Evolutionary conservation across 1,140 invertebrate species (phyloP).

Genomic region (Micrasema longulum): DNA sequence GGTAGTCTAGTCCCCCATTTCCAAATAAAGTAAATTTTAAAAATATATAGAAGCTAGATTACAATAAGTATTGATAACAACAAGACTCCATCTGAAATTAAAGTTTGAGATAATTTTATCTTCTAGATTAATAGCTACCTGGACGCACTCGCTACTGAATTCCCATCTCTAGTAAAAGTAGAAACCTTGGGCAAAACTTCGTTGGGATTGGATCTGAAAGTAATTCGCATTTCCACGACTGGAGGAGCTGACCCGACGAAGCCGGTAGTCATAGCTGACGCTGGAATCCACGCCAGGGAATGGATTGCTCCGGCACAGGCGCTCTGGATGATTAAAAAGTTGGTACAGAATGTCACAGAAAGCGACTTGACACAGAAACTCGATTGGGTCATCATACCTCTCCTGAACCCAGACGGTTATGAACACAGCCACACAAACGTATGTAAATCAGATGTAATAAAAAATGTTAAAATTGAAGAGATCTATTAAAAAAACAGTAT

Average conservation of each 20-base stretch:
- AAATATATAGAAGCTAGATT: no score
- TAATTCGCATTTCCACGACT: conserved; percentile 67
- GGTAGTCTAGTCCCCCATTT: background rate
- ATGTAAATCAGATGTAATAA: no score
- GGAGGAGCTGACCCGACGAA: conserved; percentile 75
- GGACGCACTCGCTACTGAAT: conserved; percentile 62
- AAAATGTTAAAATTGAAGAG: no score
- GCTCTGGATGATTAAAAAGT: conserved; percentile 72
- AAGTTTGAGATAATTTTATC: no score
- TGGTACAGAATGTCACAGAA: conserved; percentile 68
- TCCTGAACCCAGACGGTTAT: conserved; percentile 78
- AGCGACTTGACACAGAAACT: conserved; percentile 68
- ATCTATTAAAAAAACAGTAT: no score
- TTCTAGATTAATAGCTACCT: conserved; percentile 68
- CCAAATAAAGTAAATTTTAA: no score
- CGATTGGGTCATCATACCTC: conserved; percentile 77
- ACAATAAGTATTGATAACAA: no score
- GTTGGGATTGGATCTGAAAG: conserved; percentile 66
- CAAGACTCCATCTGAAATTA: no score
- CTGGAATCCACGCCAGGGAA: conserved; percentile 76
- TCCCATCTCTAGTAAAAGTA: conserved; percentile 62
- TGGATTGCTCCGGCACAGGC: conserved; percentile 77
- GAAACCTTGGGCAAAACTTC: conserved; percentile 64
- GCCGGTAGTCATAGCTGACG: conserved; percentile 69
- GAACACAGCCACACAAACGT: conserved; percentile 69